Evolutionary conservation across 2,888 invertebrate genomes (phyloP).

Genomic region (Drosophila algonquin): DNA sequence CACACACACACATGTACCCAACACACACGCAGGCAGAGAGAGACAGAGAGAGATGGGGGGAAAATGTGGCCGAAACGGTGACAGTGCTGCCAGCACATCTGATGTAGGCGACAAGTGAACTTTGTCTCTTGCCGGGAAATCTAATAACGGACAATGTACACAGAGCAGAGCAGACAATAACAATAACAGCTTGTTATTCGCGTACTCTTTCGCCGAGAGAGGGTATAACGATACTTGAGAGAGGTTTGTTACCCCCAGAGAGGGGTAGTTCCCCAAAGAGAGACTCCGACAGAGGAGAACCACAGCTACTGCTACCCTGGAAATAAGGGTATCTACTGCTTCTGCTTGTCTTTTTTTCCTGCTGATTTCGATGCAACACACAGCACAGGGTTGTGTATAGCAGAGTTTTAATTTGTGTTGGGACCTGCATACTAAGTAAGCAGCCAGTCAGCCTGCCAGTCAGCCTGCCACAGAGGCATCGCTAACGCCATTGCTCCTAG

Average conservation of each 20-base stretch:
- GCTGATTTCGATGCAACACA: conserved; percentile 5
- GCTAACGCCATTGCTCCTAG: not conserved
- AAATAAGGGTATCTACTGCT: not conserved
- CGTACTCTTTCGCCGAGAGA: not conserved
- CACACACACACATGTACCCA: not conserved
- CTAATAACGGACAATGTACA: conserved; percentile 63
- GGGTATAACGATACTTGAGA: not conserved
- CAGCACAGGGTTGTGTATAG: conserved; percentile 20
- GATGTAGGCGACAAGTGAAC: conserved; percentile 49
- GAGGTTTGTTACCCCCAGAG: not conserved
- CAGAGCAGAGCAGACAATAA: conserved; percentile 3
- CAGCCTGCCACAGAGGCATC: conserved; percentile 6
- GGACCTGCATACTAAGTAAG: conserved; percentile 70
- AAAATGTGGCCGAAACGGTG: conserved; percentile 13
- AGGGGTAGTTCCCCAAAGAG: not conserved
- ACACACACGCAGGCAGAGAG: not conserved
- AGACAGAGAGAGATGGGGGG: not conserved
- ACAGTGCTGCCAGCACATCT: conserved; percentile 29
- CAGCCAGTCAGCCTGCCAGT: conserved; percentile 32
- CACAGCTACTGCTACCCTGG: not conserved
- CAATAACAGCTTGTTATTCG: conserved; percentile 48
- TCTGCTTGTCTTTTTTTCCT: conserved; percentile 11
- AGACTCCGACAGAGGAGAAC: not conserved
- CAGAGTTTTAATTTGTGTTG: conserved; percentile 70
- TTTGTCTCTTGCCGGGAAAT: conserved; percentile 65